Conservation (phyloP, 2,113 vertebrate species). For the Cepphus grylle region DNA sequence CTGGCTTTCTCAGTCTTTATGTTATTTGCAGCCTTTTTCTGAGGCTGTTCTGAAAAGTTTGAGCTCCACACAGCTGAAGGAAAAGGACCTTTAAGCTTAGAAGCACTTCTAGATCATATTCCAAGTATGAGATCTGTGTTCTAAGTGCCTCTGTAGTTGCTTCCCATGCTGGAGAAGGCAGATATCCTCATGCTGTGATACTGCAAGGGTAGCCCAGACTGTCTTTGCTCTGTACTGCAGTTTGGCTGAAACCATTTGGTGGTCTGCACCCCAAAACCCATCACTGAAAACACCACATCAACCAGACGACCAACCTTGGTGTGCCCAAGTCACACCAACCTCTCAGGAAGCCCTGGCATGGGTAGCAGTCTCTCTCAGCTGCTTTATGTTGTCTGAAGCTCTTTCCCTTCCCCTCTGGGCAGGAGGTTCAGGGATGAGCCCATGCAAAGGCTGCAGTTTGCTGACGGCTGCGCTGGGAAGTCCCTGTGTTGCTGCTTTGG, state of each 20-base stretch:
- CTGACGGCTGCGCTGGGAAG: background rate
- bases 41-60: background rate
- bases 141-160: background rate
- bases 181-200: background rate
- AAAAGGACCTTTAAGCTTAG: background rate
- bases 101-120: background rate
- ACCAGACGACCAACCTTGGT: background rate
- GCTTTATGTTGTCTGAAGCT: background rate
- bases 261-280: background rate
- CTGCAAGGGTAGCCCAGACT: background rate
- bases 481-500: background rate
- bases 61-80: background rate
- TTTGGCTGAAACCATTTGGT: background rate
- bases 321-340: background rate
- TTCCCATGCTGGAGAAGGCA: background rate
- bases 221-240: background rate
- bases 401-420: background rate
- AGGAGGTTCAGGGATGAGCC: background rate
- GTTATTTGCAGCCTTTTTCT: background rate
- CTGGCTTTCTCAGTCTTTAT: background rate
- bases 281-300: background rate
- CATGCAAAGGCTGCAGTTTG: background rate
- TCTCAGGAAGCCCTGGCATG: background rate
- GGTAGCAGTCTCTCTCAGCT: background rate
- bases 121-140: background rate